Conservation (phyloP, 2,797 vertebrate genomes). For the Gambusia yucatana region DNA sequence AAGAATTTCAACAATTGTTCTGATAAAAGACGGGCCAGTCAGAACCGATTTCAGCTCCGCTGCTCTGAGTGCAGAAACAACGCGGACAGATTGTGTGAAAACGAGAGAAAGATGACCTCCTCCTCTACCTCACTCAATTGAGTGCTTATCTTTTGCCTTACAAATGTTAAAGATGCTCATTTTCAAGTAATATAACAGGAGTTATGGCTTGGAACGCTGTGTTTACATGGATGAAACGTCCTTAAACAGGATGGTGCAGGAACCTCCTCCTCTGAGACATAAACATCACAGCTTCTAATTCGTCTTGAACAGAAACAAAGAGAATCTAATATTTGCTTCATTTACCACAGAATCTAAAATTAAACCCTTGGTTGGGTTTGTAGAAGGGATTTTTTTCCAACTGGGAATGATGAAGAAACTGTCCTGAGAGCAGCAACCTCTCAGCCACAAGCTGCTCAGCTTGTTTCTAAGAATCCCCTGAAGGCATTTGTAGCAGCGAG, state of each 20-base stretch:
- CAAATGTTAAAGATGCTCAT: neutral
- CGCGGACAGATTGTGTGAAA: neutral
- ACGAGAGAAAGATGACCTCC: neutral
- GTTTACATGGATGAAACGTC: constrained; percentile 10
- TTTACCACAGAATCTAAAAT: constrained; percentile 38
- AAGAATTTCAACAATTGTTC: constrained; percentile 63
- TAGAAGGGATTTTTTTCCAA: constrained; percentile 31
- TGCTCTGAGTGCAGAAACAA: constrained; percentile 44
- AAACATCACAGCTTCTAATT: neutral
- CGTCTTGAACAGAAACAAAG: neutral
- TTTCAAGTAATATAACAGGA: neutral
- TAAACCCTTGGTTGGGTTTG: constrained; percentile 23
- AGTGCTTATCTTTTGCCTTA: neutral
- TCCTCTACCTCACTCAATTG: neutral
- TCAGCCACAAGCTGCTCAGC: constrained; percentile 35
- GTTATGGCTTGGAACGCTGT: constrained; percentile 4
- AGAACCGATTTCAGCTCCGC: constrained; percentile 47
- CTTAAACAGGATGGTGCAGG: constrained; percentile 13
- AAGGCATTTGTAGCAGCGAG: constrained; percentile 50
- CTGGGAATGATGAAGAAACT: constrained; percentile 36
- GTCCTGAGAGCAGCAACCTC: constrained; percentile 37
- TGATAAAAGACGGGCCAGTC: constrained; percentile 52
- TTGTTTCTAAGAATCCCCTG: constrained; percentile 37
- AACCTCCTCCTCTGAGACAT: constrained; percentile 13
- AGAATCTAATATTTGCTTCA: constrained; percentile 32